Evolutionary conservation across 2,888 invertebrate species (phyloP), one percentile per base, ranked within the genome.

Genomic region (Coenonympha arcania): DNA sequence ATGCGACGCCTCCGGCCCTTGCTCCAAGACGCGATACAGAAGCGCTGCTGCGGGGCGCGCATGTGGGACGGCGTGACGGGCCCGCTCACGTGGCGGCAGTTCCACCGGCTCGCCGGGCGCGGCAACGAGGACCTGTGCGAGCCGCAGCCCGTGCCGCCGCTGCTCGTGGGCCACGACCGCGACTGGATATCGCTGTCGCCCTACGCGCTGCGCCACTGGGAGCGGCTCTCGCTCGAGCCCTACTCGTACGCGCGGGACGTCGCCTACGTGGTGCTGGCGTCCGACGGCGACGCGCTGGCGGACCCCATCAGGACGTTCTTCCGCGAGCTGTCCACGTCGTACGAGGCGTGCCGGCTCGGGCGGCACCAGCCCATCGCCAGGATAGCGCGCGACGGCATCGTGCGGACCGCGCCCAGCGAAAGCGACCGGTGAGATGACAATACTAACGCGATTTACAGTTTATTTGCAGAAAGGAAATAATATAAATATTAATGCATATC

Each of bases 1-100:
- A 95, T 98, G 93, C 93, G 95, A 60, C 90, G 92, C 9, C 57
- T 99, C 43, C 94, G 96, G 72, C 98, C 98, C 4, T 80, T 98
- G 57, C 88, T 99, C 40, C 98, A 98, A 76, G 96, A 97, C 73
- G 97, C 98, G 52, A 95, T 98, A 61, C 97, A 98, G 77, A 95
- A 95, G 81, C 96, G 96, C 64, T 93, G 94, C 60, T 93, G 94
- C 65, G 92, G 93, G 37, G 91, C 91, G 36, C 89, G 95, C 60
- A 90, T 96, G 82, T 98, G 98, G 94, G 98, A 98, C 77, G 95
- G 96, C 46, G 96, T 99, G 33, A 93, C 95, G 58, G 99, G 99
- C 1, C 99, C 99, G 22, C 90, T 99, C 9, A 99, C 99, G 1
- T 99, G 99, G 99, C 90, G 98, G 46, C 96, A 98, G 77, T 98